Evolutionary conservation across 1,140 invertebrate genomes (phyloP).

Genomic region (Psix sp.): DNA sequence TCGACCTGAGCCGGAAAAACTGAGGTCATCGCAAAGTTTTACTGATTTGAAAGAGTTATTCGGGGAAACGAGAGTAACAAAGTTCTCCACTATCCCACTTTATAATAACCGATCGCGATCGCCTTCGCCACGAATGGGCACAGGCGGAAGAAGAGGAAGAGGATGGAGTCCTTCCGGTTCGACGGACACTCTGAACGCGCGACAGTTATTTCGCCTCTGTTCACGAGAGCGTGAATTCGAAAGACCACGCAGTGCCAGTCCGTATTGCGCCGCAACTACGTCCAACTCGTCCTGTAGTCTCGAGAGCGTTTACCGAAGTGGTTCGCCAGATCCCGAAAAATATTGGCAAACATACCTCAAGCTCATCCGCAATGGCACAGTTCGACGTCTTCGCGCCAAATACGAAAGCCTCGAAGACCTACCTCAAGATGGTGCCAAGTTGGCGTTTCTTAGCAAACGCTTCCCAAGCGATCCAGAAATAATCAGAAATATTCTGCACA

Average conservation of each 20-base stretch:
- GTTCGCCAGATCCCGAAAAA: conserved; percentile 83
- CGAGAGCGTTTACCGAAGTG: conserved; percentile 81
- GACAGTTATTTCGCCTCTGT: conserved; percentile 60
- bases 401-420: conserved; percentile 83
- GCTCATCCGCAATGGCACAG: conserved; percentile 85
- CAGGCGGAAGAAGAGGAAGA: conserved; percentile 55
- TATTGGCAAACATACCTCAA: conserved; percentile 84
- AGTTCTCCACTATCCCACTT: conserved; percentile 49
- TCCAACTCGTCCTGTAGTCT: conserved; percentile 78
- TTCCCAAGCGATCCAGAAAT: conserved; percentile 88
- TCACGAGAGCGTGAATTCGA: conserved; percentile 67
- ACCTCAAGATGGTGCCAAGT: conserved; percentile 56
- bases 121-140: conserved; percentile 60
- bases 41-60: conserved; percentile 87
- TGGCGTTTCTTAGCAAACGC: conserved; percentile 75
- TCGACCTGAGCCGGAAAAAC: conserved; percentile 57
- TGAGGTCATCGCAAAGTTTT: conserved; percentile 82
- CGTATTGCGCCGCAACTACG: conserved; percentile 64
- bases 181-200: conserved; percentile 64
- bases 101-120: conserved; percentile 61
- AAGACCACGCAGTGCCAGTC: conserved; percentile 72
- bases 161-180: conserved; percentile 67
- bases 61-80: conserved; percentile 80
- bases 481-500: conserved; percentile 78
- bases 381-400: conserved; percentile 83